Evolutionary conservation across 2,797 vertebrate genomes (phyloP).

Genomic region (Pseudocheirus occidentalis): DNA sequence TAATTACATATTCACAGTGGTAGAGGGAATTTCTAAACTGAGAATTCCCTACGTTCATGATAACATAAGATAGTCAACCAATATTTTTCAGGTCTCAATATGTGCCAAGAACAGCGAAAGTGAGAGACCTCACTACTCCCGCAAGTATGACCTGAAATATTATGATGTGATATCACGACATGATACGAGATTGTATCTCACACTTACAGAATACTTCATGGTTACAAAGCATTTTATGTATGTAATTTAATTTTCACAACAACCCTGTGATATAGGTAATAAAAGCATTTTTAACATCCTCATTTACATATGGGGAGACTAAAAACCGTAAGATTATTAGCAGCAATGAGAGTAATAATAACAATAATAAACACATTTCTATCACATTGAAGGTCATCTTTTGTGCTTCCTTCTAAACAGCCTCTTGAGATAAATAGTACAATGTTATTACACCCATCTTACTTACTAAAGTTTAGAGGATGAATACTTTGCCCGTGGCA

Average conservation of each 20-base stretch:
- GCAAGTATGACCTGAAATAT: neutral
- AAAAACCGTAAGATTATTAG: neutral
- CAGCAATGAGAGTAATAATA: neutral
- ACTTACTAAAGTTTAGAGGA: neutral
- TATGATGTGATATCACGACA: neutral
- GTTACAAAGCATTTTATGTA: neutral
- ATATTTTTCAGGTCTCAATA: neutral
- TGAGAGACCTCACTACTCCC: neutral
- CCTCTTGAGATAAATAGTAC: neutral
- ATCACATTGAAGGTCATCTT: neutral
- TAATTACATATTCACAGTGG: neutral
- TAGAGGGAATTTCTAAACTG: neutral
- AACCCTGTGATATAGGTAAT: neutral
- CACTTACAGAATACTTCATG: neutral
- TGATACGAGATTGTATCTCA: too few relatives aligned
- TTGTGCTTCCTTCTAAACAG: neutral
- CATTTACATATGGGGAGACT: neutral
- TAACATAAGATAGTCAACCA: neutral
- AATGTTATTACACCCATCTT: constrained; percentile 14
- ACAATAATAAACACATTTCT: neutral
- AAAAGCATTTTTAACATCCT: neutral
- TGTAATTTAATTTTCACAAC: neutral
- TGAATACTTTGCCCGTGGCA: neutral
- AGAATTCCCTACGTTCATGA: neutral
- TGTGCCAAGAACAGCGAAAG: neutral